Percentiles rank a stretch among this genome's conserved stretches.
Conservation (phyloP, 1,140 invertebrate species). For the Drosophila dunni region DNA sequence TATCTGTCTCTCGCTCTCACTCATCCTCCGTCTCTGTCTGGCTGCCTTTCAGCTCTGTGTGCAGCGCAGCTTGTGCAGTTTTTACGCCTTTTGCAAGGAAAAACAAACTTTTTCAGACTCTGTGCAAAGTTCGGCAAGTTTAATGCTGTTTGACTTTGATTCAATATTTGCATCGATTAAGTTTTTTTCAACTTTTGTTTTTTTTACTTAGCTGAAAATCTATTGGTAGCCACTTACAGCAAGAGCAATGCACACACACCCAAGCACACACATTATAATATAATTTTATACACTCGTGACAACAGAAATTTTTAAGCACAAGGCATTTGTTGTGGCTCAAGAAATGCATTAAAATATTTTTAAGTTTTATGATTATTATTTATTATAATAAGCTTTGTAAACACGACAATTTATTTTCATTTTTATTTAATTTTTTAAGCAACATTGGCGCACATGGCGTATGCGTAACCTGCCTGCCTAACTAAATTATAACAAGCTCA, state of each 20-base stretch:
- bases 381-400: no score
- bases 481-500: neutral
- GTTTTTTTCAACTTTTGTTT: slow-evolving; percentile 43
- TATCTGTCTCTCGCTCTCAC: slow-evolving; percentile 10
- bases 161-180: slow-evolving; percentile 82
- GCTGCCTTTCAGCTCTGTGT: slow-evolving; percentile 26
- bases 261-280: neutral
- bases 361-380: no score
- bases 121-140: slow-evolving; percentile 74
- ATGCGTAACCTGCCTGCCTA: slow-evolving; percentile 9
- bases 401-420: no score
- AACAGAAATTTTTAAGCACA: slow-evolving; percentile 17
- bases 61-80: slow-evolving; percentile 34
- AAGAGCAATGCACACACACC: slow-evolving; percentile 2
- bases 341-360: neutral
- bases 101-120: slow-evolving; percentile 53
- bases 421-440: neutral
- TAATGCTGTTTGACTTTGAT: slow-evolving; percentile 82
- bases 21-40: slow-evolving; percentile 22
- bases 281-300: slow-evolving; percentile 10
- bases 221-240: slow-evolving; percentile 24
- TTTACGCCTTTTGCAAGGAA: slow-evolving; percentile 61
- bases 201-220: slow-evolving; percentile 44
- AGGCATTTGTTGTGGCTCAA: neutral
- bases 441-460: slow-evolving; percentile 11